These are phyloP conservation scores for Choristoneura rosaceana DNA, from an alignment of 2,888 invertebrate species.

Conservation along the genomic window DNA sequence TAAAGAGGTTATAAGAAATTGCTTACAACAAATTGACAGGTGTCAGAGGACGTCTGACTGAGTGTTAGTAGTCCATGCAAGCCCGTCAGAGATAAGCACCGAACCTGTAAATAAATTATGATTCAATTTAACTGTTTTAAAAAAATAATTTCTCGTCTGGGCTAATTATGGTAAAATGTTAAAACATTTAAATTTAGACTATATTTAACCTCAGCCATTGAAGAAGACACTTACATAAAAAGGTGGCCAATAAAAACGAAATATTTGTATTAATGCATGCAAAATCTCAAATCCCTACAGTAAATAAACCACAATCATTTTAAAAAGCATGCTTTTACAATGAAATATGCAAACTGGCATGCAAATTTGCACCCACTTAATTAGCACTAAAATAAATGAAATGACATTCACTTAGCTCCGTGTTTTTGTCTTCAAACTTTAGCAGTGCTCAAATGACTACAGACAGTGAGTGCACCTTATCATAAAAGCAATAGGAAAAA, in stretches of 20 bases:
- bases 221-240: background rate
- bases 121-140: slow-evolving; percentile 42
- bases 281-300: background rate
- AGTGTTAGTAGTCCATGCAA: slow-evolving; percentile 77
- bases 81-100: slow-evolving; percentile 81
- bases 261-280: background rate
- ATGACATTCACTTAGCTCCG: slow-evolving; percentile 3
- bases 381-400: background rate
- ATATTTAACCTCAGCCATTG: background rate
- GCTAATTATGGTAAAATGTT: background rate
- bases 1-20: slow-evolving; percentile 35
- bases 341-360: background rate
- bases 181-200: background rate
- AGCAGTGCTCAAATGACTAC: slow-evolving; percentile 15
- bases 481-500: slow-evolving; percentile 45
- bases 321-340: background rate
- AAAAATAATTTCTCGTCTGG: background rate
- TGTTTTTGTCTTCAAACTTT: background rate
- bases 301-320: background rate
- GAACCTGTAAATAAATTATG: slow-evolving; percentile 77
- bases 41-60: slow-evolving; percentile 23
- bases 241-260: background rate
- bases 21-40: slow-evolving; percentile 43
- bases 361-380: slow-evolving; percentile 1
- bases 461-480: slow-evolving; percentile 5